Conservation (phyloP, 1,140 invertebrate species). For the Potamilus streckersoni region DNA sequence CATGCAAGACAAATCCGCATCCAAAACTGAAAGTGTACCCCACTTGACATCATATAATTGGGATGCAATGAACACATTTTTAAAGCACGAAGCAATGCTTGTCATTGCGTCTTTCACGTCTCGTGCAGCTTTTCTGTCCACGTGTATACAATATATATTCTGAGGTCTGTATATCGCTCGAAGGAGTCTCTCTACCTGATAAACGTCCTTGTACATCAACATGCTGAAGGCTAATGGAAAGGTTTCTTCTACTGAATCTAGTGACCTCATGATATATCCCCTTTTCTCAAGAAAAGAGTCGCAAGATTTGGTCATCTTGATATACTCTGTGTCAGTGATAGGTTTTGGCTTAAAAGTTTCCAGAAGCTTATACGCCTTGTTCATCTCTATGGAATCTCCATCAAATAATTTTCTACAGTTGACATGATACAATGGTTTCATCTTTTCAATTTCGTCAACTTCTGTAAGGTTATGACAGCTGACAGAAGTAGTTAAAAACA, state of each 20-base stretch:
- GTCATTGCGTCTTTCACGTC: conserved; percentile 10
- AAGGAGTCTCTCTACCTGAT: conserved; percentile 59
- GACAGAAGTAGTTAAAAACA: too few species aligned
- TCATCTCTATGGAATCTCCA: background rate
- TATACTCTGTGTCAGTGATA: background rate
- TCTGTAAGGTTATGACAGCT: too few species aligned
- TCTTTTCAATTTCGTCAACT: too few species aligned
- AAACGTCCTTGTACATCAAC: conserved; percentile 51
- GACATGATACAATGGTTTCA: background rate
- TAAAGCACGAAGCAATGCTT: conserved; percentile 14
- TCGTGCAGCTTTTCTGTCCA: conserved; percentile 48
- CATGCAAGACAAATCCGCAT: conserved; percentile 54
- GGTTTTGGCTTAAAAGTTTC: background rate
- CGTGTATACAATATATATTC: conserved; percentile 65
- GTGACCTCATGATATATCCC: conserved; percentile 26
- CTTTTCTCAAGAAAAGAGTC: background rate
- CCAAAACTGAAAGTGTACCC: conserved; percentile 36
- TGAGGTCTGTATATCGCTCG: conserved; percentile 57
- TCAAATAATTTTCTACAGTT: conserved; percentile 1
- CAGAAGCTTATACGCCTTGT: background rate
- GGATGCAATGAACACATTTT: conserved; percentile 35
- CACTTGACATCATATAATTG: conserved; percentile 24
- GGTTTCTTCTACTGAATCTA: conserved; percentile 12
- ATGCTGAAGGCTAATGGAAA: conserved; percentile 48
- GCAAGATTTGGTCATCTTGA: background rate